Percentiles rank a stretch among this genome's conserved stretches.
These are phyloP conservation scores for Boleophthalmus pectinirostris DNA, from an alignment of 2,113 vertebrate genomes.

Conservation along the genomic window DNA sequence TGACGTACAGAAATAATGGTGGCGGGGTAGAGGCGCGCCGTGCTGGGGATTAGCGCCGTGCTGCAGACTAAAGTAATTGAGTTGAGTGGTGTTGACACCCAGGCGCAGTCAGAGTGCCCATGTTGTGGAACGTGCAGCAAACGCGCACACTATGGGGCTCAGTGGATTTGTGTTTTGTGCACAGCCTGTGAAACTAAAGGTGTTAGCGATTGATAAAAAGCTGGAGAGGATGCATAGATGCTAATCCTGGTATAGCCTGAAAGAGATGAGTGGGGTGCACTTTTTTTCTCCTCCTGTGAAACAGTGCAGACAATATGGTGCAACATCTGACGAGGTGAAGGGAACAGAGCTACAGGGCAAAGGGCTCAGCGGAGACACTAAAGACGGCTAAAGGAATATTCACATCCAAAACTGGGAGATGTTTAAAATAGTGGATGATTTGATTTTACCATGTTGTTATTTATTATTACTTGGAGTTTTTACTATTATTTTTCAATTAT, in stretches of 20 bases:
- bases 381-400: constrained; percentile 27
- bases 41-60: constrained; percentile 69
- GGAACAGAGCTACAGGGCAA: constrained; percentile 15
- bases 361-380: constrained; percentile 26
- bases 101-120: constrained; percentile 56
- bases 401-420: constrained; percentile 19
- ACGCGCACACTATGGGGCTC: constrained; percentile 47
- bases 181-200: constrained; percentile 54
- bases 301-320: constrained; percentile 60
- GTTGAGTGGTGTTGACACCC: constrained; percentile 71
- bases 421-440: background rate
- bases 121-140: constrained; percentile 66
- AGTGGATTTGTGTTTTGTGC: constrained; percentile 48
- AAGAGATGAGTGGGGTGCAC: constrained; percentile 40
- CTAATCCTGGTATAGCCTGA: constrained; percentile 52
- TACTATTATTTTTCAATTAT: background rate
- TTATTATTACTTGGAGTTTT: background rate
- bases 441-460: background rate
- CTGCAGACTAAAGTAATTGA: constrained; percentile 75
- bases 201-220: constrained; percentile 60
- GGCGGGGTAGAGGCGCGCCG: constrained; percentile 38
- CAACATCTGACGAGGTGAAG: constrained; percentile 48
- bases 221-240: constrained; percentile 44
- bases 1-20: constrained; percentile 76
- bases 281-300: constrained; percentile 46